A percentile compares a stretch with the other conserved stretches of the same genome.
These are phyloP conservation scores for Pheucticus melanocephalus DNA, from an alignment of 2,113 vertebrate species.

Conservation along the genomic window DNA sequence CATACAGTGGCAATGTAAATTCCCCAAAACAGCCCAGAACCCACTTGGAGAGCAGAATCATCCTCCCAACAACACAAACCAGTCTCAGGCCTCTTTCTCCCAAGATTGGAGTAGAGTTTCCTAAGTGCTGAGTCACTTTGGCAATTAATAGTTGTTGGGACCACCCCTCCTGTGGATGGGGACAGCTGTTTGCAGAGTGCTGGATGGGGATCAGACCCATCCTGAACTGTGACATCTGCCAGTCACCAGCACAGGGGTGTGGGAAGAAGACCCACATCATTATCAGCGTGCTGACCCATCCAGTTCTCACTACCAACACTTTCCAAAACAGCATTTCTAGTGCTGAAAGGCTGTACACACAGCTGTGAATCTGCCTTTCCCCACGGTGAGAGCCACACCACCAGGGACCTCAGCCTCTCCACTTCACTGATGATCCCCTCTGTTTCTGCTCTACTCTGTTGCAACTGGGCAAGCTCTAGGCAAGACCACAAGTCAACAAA, in stretches of 20 bases:
- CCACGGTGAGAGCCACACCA: fast-evolving
- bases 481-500: background rate
- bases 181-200: background rate
- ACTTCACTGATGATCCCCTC: background rate
- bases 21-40: background rate
- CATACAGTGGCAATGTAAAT: background rate
- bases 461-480: background rate
- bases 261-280: background rate
- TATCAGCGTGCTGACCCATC: background rate
- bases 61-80: fast-evolving
- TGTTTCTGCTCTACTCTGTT: background rate
- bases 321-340: background rate
- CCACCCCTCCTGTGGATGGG: fast-evolving
- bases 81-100: background rate
- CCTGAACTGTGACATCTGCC: background rate
- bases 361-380: background rate
- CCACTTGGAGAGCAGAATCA: background rate
- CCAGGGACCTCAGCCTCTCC: background rate
- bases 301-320: background rate
- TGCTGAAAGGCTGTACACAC: background rate
- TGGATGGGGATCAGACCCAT: background rate
- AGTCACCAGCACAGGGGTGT: background rate
- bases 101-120: background rate
- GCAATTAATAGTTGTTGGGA: background rate
- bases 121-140: background rate